A percentile compares a stretch with the other conserved stretches of the same genome.
phyloP scores from a whole-genome alignment of 2,888 invertebrate species.

The Pilophorus perplexus region DNA sequence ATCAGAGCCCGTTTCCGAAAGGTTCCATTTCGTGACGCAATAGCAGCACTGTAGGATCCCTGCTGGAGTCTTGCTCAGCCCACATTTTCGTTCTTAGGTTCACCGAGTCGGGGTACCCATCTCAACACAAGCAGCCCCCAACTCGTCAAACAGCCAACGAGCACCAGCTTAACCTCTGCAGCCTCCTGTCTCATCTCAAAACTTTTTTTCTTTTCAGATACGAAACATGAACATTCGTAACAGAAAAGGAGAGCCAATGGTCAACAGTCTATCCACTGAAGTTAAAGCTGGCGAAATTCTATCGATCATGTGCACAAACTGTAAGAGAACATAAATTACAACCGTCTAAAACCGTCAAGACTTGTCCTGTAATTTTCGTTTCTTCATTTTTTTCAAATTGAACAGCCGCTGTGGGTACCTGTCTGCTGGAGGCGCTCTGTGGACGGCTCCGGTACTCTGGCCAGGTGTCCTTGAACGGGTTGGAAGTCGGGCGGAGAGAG shows the following conservation, averaged over 20 bases:
- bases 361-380: slow-evolving; percentile 27
- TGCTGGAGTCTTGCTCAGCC: too few relatives aligned
- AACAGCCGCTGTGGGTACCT: slow-evolving; percentile 56
- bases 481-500: slow-evolving; percentile 68
- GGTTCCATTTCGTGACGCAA: too few relatives aligned
- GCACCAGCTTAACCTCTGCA: too few relatives aligned
- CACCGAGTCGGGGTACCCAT: too few relatives aligned
- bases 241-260: slow-evolving; percentile 57
- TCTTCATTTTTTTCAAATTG: neutral
- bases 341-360: too few relatives aligned
- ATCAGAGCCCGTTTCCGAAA: too few relatives aligned
- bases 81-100: too few relatives aligned
- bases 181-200: neutral
- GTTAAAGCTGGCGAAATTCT: slow-evolving; percentile 86
- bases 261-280: slow-evolving; percentile 80
- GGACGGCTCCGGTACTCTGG: slow-evolving; percentile 60
- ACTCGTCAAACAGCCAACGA: too few relatives aligned
- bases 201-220: slow-evolving; percentile 54
- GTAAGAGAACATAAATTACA: slow-evolving; percentile 48
- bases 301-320: slow-evolving; percentile 82
- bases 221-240: slow-evolving; percentile 64
- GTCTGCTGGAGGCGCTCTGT: slow-evolving; percentile 77
- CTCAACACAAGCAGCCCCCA: too few relatives aligned
- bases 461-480: slow-evolving; percentile 77
- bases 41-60: too few relatives aligned